These are phyloP conservation scores for Notiomystis cincta DNA, from an alignment of 2,113 vertebrate genomes.

Conservation along the genomic window DNA sequence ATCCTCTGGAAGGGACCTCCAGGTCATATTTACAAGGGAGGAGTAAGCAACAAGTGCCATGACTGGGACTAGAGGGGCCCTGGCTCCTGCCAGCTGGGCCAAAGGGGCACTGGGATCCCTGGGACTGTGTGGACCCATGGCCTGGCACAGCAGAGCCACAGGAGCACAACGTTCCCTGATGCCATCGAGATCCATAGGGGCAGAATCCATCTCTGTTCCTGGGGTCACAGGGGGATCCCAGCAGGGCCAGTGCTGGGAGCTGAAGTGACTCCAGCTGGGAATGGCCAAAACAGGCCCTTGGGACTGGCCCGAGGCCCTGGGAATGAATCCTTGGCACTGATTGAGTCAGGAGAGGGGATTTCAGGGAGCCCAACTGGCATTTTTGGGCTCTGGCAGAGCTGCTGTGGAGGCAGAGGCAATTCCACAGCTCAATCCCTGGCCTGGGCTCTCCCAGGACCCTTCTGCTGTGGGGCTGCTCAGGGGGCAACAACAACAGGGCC, in stretches of 20 bases:
- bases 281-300: neutral
- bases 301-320: neutral
- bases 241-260: neutral
- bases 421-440: neutral
- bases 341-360: neutral
- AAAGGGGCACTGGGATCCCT: neutral
- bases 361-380: no score
- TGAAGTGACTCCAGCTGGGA: neutral
- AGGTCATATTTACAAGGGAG: neutral
- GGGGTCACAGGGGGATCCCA: neutral
- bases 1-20: neutral
- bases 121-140: neutral
- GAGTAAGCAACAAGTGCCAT: neutral
- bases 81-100: neutral
- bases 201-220: neutral
- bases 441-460: neutral
- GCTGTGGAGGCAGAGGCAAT: neutral
- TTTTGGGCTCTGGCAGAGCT: neutral
- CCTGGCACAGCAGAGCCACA: neutral
- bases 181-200: neutral
- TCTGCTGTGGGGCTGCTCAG: neutral
- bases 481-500: neutral
- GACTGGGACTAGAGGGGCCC: neutral
- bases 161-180: neutral
- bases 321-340: neutral